Base-by-base conservation (phyloP, 1,140 invertebrate genomes). In the Philopotamus ludificatus region DNA sequence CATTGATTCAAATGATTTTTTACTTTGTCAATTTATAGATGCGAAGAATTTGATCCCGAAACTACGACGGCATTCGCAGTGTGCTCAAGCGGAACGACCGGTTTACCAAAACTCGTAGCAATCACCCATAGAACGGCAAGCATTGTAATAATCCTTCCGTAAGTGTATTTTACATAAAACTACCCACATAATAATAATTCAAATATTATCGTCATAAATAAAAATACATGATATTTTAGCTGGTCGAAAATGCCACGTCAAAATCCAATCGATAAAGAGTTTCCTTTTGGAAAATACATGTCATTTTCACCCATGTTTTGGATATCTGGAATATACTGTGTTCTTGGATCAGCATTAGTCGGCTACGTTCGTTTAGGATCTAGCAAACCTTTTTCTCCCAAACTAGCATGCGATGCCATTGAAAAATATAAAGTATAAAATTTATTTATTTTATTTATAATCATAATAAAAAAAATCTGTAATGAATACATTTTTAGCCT, bases 71-170 rank as follows among this genome's bases (percentile, higher is more conserved):
- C 49, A 16, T 42, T 70, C 16, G 44, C 64, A 39, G 8, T 41
- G 16, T 67, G 61, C 23, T 70, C 68, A 1, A 70, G 68, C 57
- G 68, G 68, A 12, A 66, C 61, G 12, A 70, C 65, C 1, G 68
- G 68, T 28, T 42, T 70, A 1, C 65, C 65, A 21, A 70, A 70
- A 58, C 54, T 65, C 39, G 65, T 70, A 9, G 61, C 60, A 20
- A 23, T 63, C 2, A 47, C 65, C 10, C 68, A 70, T 44, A 39
- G 45, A n/a, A 25, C 47, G 2, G 1, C 66, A n/a, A 1, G 9
- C 2, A 0, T 58, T 15, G 18, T 4, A 8, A 47, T 47, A 47
- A 47, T 12, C 4, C 18, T 47, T 9, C 44, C 44, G 44, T 47
- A 47, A 15, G 44, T 47, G 7, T 8, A 15, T 9, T 15, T 47